Evolutionary conservation across 2,888 invertebrate species (phyloP).

Genomic region (Graphium colonna): DNA sequence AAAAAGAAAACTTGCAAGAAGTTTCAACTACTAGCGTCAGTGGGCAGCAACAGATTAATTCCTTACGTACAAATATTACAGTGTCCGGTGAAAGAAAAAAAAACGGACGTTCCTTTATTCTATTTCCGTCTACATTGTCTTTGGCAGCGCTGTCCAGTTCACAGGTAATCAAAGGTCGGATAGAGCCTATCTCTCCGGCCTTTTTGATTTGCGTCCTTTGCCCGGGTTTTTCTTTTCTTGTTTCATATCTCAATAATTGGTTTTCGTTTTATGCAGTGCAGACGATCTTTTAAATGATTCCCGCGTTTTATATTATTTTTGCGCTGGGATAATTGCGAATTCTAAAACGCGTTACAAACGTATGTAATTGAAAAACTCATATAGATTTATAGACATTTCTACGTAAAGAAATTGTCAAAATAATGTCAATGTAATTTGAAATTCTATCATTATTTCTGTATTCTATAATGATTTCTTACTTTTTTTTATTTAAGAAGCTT

Average conservation of each 20-base stretch:
- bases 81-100: conserved; percentile 29
- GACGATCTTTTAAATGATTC: conserved; percentile 28
- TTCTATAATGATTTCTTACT: too few relatives aligned
- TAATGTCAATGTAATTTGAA: too few relatives aligned
- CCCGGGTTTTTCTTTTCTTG: conserved; percentile 39
- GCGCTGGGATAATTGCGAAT: conserved; percentile 1
- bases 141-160: conserved; percentile 38
- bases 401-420: neutral
- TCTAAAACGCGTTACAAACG: neutral
- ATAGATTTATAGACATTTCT: too few relatives aligned
- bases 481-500: too few relatives aligned
- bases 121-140: conserved; percentile 44
- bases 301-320: conserved; percentile 5
- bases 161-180: conserved; percentile 73
- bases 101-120: conserved; percentile 43
- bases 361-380: too few relatives aligned
- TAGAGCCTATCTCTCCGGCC: conserved; percentile 59
- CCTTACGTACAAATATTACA: conserved; percentile 12
- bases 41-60: conserved; percentile 5
- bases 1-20: neutral
- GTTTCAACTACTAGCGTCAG: neutral
- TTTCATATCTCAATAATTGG: conserved; percentile 69
- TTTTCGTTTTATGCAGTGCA: conserved; percentile 60
- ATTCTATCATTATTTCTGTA: too few relatives aligned
- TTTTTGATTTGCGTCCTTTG: conserved; percentile 62